Percentiles rank a stretch among this genome's conserved stretches.
Conservation (phyloP, 1,140 invertebrate genomes). For the Catajapyx aquilonaris region DNA sequence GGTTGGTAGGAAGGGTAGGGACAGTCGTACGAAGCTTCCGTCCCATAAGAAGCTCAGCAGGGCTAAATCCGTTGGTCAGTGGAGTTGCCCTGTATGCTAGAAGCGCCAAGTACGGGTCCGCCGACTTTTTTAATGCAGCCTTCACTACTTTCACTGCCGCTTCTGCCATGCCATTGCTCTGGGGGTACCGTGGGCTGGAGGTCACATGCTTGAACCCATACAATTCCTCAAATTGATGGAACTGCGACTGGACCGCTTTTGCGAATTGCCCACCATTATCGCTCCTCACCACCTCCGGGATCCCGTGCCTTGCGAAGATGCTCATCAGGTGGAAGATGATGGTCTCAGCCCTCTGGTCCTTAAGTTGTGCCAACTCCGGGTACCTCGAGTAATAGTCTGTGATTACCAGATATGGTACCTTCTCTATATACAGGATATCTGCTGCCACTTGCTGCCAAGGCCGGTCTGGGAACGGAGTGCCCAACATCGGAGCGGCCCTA, state of each 20-base stretch:
- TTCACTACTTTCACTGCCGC: no score
- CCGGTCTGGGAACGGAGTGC: constrained; percentile 2
- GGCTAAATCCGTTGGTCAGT: constrained; percentile 13
- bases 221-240: constrained; percentile 5
- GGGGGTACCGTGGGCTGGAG: constrained; percentile 4
- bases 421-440: constrained; percentile 1
- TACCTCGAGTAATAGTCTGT: constrained; percentile 6
- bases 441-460: constrained; percentile 5
- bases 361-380: constrained; percentile 4
- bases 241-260: constrained; percentile 1
- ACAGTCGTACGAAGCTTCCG: constrained; percentile 10
- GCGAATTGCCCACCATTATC: constrained; percentile 10
- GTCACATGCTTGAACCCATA: constrained; percentile 7
- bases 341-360: no score
- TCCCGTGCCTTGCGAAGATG: constrained; percentile 9
- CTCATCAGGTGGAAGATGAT: constrained; percentile 6
- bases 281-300: constrained; percentile 7
- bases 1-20: constrained; percentile 8
- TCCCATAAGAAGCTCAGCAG: constrained; percentile 13
- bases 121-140: no score
- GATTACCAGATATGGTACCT: constrained; percentile 1
- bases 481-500: no score
- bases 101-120: constrained; percentile 11
- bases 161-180: no score
- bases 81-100: constrained; percentile 15